These are phyloP conservation scores for Drosophila mimetica DNA, from an alignment of 2,888 invertebrate genomes.

Conservation along the genomic window DNA sequence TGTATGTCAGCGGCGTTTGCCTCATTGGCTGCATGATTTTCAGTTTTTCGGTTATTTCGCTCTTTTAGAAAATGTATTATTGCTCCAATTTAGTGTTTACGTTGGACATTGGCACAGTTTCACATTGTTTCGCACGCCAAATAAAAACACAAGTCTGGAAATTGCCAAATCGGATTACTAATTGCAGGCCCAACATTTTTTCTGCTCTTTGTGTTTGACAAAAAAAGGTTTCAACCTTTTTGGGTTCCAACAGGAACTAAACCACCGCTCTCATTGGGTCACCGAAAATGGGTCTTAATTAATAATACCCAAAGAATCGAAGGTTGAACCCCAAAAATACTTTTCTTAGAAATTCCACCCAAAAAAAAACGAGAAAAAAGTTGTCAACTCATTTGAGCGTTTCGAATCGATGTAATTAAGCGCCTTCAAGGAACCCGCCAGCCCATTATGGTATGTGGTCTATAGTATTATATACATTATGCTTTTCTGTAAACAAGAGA, in stretches of 20 bases:
- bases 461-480: slow-evolving; percentile 3
- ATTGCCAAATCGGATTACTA: slow-evolving; percentile 34
- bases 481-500: not conserved
- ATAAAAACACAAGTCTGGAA: slow-evolving; percentile 11
- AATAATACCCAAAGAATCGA: slow-evolving; percentile 41
- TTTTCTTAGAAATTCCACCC: slow-evolving; percentile 19
- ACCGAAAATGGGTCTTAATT: slow-evolving; percentile 46
- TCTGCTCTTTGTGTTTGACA: not conserved
- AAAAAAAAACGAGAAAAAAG: slow-evolving; percentile 24
- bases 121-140: slow-evolving; percentile 14
- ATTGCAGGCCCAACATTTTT: slow-evolving; percentile 9
- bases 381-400: slow-evolving; percentile 72
- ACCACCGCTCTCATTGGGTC: slow-evolving; percentile 28
- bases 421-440: slow-evolving; percentile 59
- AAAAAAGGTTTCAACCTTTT: not conserved
- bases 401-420: slow-evolving; percentile 54
- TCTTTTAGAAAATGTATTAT: slow-evolving; percentile 48
- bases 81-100: slow-evolving; percentile 51
- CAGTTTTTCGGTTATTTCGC: slow-evolving; percentile 46
- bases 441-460: slow-evolving; percentile 12
- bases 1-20: slow-evolving; percentile 71
- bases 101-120: slow-evolving; percentile 45
- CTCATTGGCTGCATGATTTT: slow-evolving; percentile 73
- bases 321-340: slow-evolving; percentile 42
- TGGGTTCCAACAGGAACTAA: slow-evolving; percentile 6